Conservation (phyloP, 2,888 invertebrate species). For the Tryphoninae sp. region DNA sequence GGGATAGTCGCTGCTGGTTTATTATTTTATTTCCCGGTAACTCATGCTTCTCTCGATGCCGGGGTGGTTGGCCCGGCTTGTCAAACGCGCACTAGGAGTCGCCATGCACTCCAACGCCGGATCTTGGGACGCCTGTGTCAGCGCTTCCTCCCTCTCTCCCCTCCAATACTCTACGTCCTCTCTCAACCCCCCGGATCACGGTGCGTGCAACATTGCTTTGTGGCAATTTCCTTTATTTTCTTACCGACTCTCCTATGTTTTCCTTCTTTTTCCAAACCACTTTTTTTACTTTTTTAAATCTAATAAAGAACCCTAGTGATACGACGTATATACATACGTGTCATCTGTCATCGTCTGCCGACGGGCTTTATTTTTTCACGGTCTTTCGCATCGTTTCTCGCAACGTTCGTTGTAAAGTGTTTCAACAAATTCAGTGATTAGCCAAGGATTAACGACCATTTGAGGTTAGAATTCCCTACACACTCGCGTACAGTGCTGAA, state of each 20-base stretch:
- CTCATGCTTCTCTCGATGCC: neutral
- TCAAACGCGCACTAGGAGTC: constrained; percentile 57
- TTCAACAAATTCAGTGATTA: no score
- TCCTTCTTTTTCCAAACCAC: neutral
- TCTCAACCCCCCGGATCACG: neutral
- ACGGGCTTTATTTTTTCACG: no score
- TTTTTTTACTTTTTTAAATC: no score
- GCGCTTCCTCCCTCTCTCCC: neutral
- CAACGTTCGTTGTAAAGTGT: no score
- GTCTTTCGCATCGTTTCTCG: no score
- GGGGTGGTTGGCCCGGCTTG: constrained; percentile 28
- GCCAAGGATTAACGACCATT: no score
- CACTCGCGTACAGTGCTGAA: no score
- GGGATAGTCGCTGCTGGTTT: constrained; percentile 3
- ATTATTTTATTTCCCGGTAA: constrained; percentile 4
- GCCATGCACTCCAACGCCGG: constrained; percentile 43
- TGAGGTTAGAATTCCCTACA: no score
- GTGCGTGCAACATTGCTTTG: constrained; percentile 30
- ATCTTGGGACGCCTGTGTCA: constrained; percentile 21
- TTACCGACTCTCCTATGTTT: neutral
- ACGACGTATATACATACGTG: no score
- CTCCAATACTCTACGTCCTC: neutral
- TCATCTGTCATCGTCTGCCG: no score
- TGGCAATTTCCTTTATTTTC: neutral
- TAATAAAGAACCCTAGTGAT: no score